These are phyloP conservation scores for Antheraea mylitta DNA, from an alignment of 1,140 invertebrate species.

Conservation along the genomic window DNA sequence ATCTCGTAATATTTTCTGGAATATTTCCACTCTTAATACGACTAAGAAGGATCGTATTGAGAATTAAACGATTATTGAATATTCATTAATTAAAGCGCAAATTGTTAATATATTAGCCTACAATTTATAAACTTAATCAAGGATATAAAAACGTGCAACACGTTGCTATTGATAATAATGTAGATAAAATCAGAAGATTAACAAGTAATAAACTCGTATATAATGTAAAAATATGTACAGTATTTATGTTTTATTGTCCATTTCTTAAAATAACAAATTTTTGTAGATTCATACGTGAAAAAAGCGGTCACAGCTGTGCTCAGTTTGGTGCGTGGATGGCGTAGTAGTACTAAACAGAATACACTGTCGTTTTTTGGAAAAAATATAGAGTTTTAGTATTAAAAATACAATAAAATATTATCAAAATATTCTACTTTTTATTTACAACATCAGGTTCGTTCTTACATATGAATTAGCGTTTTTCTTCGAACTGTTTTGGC, in stretches of 20 bases:
- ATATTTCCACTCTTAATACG: no score
- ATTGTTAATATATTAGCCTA: background rate
- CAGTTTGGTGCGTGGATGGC: conserved; percentile 63
- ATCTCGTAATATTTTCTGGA: no score
- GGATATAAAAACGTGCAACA: background rate
- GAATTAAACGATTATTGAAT: no score
- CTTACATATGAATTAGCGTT: background rate
- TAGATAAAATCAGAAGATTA: background rate
- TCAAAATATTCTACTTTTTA: background rate
- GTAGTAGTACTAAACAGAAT: conserved; percentile 60
- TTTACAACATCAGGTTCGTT: background rate
- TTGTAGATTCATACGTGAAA: conserved; percentile 48
- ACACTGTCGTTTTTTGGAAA: conserved; percentile 65
- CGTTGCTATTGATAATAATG: background rate
- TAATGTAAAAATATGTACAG: background rate
- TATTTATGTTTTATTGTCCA: background rate
- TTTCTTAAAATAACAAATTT: background rate
- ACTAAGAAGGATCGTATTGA: no score
- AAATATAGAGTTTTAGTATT: conserved; percentile 56
- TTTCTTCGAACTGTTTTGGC: background rate
- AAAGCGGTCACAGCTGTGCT: conserved; percentile 48
- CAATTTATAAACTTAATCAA: background rate
- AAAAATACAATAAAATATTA: background rate
- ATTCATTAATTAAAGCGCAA: background rate
- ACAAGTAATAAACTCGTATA: background rate